These are phyloP conservation scores for Omphaloscelis lunosa DNA, from an alignment of 2,888 invertebrate genomes.

Conservation along the genomic window DNA sequence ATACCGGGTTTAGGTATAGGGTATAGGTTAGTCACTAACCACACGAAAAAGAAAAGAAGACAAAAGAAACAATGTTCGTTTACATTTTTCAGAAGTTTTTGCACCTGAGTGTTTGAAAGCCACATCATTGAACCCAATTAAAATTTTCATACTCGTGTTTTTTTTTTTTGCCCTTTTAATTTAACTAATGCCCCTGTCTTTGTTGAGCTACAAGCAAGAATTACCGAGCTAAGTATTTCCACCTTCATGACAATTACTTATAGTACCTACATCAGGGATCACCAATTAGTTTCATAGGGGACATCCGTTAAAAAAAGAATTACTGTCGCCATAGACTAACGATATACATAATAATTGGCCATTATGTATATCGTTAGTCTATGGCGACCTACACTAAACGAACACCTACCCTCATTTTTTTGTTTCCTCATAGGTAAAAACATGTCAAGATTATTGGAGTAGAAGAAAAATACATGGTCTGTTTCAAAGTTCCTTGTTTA, in stretches of 20 bases:
- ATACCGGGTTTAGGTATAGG: too few relatives aligned
- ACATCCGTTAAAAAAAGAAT: too few relatives aligned
- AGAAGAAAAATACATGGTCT: conserved; percentile 30
- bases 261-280: too few relatives aligned
- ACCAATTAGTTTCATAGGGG: too few relatives aligned
- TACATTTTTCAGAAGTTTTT: conserved; percentile 32
- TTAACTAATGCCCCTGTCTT: not conserved
- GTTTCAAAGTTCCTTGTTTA: conserved; percentile 74
- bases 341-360: too few relatives aligned
- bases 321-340: too few relatives aligned
- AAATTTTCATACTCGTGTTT: not conserved
- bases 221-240: not conserved
- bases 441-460: not conserved
- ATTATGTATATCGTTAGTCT: too few relatives aligned
- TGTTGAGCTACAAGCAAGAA: not conserved
- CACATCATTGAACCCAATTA: not conserved
- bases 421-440: not conserved
- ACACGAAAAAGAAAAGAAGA: too few relatives aligned
- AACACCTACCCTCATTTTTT: not conserved
- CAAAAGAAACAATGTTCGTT: conserved; percentile 52
- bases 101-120: conserved; percentile 23
- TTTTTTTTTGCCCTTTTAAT: not conserved
- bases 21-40: too few relatives aligned
- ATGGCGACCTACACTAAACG: too few relatives aligned
- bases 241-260: not conserved